Evolutionary conservation across 30 jellyfish, hydroid and myxozoan species (phyloP).

Genomic region (Hydractinia symbiolongicarpus): DNA sequence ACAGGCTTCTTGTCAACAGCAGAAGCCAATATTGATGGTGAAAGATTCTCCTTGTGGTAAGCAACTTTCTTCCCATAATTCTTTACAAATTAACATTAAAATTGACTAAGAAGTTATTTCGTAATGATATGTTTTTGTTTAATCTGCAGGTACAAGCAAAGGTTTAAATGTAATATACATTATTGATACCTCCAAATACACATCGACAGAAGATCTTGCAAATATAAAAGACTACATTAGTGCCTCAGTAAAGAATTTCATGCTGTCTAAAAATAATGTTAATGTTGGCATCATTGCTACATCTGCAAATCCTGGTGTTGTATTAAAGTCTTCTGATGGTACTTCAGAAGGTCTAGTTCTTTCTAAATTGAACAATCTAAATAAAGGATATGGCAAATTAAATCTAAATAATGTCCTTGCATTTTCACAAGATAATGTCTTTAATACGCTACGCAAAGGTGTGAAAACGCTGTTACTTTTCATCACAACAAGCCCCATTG

Average conservation of each 20-base stretch:
- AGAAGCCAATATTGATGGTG: constrained; percentile 13
- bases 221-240: not conserved
- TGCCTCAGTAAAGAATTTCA: not conserved
- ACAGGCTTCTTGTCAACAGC: constrained; percentile 23
- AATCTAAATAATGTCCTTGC: not conserved
- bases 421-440: not conserved
- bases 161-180: not conserved
- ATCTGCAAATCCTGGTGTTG: not conserved
- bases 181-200: not conserved
- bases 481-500: not conserved
- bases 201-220: not conserved
- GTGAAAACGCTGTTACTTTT: not conserved
- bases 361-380: not conserved
- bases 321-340: not conserved
- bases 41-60: constrained; percentile 58
- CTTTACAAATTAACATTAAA: no score
- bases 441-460: not conserved
- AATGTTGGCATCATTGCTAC: not conserved
- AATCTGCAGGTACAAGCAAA: not conserved
- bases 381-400: not conserved
- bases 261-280: not conserved
- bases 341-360: not conserved
- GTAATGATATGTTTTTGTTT: not conserved
- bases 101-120: not conserved
- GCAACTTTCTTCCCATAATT: no score